phyloP scores from a whole-genome alignment of 1,140 invertebrate genomes.

The Listronotus bonariensis region DNA sequence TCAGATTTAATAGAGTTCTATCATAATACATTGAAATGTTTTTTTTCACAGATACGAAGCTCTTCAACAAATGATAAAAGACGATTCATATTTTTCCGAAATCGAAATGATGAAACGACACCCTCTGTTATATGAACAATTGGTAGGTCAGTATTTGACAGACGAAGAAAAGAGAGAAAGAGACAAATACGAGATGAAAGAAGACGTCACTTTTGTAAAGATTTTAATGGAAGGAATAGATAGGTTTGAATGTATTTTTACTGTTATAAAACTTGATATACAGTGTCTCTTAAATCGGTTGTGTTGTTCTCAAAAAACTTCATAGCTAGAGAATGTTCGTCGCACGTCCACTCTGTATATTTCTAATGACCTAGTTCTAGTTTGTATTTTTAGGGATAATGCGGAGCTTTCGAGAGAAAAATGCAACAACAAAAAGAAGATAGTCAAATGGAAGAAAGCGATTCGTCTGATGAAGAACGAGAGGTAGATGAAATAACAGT shows the following conservation, averaged over 20 bases:
- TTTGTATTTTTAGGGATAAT: constrained; percentile 56
- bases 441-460: constrained; percentile 56
- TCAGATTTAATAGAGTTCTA: neutral
- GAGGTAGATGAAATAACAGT: constrained; percentile 39
- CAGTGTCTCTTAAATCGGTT: no score
- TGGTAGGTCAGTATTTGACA: constrained; percentile 83
- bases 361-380: no score
- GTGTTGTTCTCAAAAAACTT: no score
- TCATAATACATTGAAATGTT: neutral
- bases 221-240: constrained; percentile 72
- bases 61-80: constrained; percentile 71
- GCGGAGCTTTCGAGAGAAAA: constrained; percentile 65
- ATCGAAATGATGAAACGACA: constrained; percentile 91
- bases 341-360: no score
- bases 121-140: constrained; percentile 85
- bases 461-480: constrained; percentile 50
- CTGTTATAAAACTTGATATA: no score
- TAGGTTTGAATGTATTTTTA: constrained; percentile 5
- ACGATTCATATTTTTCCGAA: constrained; percentile 86
- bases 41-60: constrained; percentile 70
- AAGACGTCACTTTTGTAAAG: constrained; percentile 68
- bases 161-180: constrained; percentile 72
- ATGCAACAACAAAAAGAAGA: constrained; percentile 67
- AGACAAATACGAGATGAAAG: constrained; percentile 59
- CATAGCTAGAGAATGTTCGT: no score